These are phyloP conservation scores for Paramisgurnus dabryanus DNA, from an alignment of 2,113 vertebrate species.

Conservation along the genomic window DNA sequence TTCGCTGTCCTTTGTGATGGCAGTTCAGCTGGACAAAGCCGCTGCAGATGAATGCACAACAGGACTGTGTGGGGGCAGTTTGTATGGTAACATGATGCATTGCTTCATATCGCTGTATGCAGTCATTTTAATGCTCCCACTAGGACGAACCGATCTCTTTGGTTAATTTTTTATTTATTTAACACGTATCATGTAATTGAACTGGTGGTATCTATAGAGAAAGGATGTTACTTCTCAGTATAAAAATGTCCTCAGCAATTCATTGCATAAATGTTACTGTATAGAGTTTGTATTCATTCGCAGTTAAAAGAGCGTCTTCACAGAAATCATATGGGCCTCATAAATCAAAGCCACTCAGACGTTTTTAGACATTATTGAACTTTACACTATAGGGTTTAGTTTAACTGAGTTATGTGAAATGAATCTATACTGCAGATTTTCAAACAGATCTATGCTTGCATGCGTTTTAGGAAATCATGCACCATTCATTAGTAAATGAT, in stretches of 20 bases:
- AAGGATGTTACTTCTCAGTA: too few relatives aligned
- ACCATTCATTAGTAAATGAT: constrained; percentile 36
- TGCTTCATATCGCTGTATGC: background rate
- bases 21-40: constrained; percentile 28
- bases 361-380: too few relatives aligned
- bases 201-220: background rate
- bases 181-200: background rate
- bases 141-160: background rate
- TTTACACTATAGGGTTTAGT: background rate
- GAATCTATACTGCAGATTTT: constrained; percentile 39
- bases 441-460: constrained; percentile 24
- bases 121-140: background rate
- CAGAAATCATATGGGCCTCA: background rate
- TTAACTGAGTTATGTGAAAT: constrained; percentile 27
- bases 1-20: constrained; percentile 27
- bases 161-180: too few relatives aligned
- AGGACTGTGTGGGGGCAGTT: constrained; percentile 19
- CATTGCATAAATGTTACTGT: background rate
- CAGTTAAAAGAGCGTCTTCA: background rate
- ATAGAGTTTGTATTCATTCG: background rate
- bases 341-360: background rate
- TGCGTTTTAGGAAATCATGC: constrained; percentile 36
- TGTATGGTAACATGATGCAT: constrained; percentile 1
- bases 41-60: constrained; percentile 2
- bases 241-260: background rate